Evolutionary conservation across 2,113 vertebrate genomes (phyloP).

Genomic region (Aegithalos caudatus): DNA sequence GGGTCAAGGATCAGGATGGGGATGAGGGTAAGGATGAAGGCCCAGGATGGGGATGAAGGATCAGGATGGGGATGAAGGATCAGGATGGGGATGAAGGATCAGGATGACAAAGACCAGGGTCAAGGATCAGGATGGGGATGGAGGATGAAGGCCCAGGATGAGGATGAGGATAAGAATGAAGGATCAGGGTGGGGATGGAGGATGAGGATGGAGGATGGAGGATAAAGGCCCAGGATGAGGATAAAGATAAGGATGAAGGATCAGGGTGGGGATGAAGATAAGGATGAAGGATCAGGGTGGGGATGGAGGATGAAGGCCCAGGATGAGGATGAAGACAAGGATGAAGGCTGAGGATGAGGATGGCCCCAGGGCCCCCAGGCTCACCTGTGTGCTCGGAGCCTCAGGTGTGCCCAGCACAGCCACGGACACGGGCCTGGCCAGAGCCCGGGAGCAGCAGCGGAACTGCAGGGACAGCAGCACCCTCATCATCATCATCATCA

Average conservation of each 20-base stretch:
- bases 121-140: no score
- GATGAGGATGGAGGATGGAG: neutral
- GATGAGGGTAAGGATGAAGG: neutral
- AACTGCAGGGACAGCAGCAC: constrained; percentile 32
- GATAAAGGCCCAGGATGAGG: no score
- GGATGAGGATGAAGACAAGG: no score
- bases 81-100: neutral
- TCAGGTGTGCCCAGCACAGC: constrained; percentile 68
- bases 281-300: neutral
- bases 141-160: no score
- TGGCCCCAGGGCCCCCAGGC: no score
- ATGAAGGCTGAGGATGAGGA: no score
- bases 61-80: neutral
- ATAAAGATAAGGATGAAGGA: neutral
- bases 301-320: neutral
- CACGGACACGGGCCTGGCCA: constrained; percentile 70
- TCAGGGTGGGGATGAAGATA: neutral
- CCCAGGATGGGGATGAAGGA: neutral
- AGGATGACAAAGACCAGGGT: no score
- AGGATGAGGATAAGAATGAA: neutral
- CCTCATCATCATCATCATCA: no score
- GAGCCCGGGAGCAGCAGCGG: constrained; percentile 71
- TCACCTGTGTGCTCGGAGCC: neutral
- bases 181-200: neutral
- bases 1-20: neutral